phyloP scores from a whole-genome alignment of 2,888 invertebrate genomes.

The Villa cingulata region DNA sequence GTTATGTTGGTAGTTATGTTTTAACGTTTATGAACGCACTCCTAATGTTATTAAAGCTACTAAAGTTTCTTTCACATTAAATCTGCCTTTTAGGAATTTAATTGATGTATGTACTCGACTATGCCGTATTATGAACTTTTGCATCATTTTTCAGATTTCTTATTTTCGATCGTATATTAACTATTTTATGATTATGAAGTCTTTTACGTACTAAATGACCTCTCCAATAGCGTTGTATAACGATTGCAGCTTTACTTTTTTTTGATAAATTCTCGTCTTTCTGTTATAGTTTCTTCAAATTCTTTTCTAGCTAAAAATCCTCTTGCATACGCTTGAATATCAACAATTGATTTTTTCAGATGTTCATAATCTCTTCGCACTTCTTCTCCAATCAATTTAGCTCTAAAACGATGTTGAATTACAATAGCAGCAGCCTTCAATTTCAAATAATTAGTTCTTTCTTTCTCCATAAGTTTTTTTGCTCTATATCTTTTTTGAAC shows the following conservation, averaged over 20 bases:
- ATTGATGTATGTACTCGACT: conserved; percentile 24
- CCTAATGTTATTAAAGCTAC: conserved; percentile 27
- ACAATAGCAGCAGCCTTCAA: conserved; percentile 36
- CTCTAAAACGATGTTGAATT: conserved; percentile 50
- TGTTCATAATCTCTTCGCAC: too few species aligned
- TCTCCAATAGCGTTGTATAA: conserved; percentile 50
- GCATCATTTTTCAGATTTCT: conserved; percentile 20
- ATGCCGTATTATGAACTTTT: conserved; percentile 23
- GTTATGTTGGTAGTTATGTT: too few species aligned
- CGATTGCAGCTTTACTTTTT: conserved; percentile 42
- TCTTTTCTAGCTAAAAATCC: conserved; percentile 40
- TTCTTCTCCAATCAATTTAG: conserved; percentile 20
- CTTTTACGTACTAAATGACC: conserved; percentile 36
- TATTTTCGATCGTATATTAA: conserved; percentile 24
- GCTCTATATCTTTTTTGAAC: conserved; percentile 29
- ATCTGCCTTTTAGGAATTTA: conserved; percentile 25
- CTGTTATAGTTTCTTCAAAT: conserved; percentile 37
- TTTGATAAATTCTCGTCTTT: conserved; percentile 35
- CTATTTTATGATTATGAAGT: conserved; percentile 22
- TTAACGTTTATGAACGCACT: too few species aligned
- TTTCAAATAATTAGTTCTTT: conserved; percentile 17
- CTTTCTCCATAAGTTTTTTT: conserved; percentile 19
- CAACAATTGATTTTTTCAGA: conserved; percentile 21
- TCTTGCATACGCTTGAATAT: conserved; percentile 37
- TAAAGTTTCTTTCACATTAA: conserved; percentile 26